A percentile compares a stretch with the other conserved stretches of the same genome.
Conservation (phyloP, 2,113 vertebrate species). For the Zosterops borbonicus region DNA sequence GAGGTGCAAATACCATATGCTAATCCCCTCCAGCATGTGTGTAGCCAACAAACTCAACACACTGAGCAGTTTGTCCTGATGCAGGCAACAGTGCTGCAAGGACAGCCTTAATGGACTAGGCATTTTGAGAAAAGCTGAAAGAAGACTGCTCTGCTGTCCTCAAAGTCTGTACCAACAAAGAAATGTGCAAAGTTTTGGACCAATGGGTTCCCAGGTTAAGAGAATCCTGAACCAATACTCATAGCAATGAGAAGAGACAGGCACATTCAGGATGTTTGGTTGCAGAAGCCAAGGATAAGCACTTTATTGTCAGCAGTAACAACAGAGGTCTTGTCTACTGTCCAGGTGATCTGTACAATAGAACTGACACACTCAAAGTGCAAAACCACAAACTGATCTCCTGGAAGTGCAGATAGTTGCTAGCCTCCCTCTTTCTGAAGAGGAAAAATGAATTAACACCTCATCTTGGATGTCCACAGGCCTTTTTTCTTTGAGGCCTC, state of each 20-base stretch:
- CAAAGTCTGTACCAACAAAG: neutral
- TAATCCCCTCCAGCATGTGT: neutral
- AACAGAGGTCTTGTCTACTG: neutral
- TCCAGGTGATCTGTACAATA: neutral
- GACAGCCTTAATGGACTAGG: neutral
- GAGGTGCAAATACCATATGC: neutral
- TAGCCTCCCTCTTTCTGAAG: neutral
- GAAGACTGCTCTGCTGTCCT: neutral
- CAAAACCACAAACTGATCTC: neutral
- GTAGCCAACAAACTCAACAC: neutral
- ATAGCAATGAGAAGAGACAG: neutral
- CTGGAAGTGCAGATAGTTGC: neutral
- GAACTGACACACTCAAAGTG: neutral
- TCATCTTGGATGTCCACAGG: neutral
- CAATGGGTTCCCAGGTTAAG: neutral
- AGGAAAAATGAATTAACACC: neutral
- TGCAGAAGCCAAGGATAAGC: neutral
- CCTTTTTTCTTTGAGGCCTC: neutral
- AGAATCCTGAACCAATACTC: neutral
- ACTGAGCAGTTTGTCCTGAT: neutral
- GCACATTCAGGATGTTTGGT: neutral
- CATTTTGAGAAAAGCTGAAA: neutral
- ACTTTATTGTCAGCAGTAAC: neutral
- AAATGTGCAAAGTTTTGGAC: neutral
- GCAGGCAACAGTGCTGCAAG: neutral